A percentile compares a stretch with the other conserved stretches of the same genome.
These are phyloP conservation scores for Embidobia sp. DNA, from an alignment of 2,888 invertebrate genomes.

Conservation along the genomic window DNA sequence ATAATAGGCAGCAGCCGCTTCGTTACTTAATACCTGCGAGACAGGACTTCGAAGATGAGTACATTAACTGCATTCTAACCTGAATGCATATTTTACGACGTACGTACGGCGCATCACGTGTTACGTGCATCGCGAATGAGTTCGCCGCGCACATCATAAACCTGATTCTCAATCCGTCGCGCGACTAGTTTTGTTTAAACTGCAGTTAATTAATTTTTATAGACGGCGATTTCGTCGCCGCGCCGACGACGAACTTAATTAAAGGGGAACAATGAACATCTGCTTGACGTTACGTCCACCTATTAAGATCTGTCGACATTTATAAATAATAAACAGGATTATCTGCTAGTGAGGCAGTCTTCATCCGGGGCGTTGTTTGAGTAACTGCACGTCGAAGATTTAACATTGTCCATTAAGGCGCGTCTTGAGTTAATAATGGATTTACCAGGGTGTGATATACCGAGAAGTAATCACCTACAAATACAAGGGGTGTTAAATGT, in stretches of 20 bases:
- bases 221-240: slow-evolving; percentile 30
- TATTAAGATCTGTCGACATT: slow-evolving; percentile 33
- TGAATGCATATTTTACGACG: slow-evolving; percentile 69
- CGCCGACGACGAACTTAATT: slow-evolving; percentile 37
- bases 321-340: slow-evolving; percentile 31
- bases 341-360: slow-evolving; percentile 8
- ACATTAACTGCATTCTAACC: slow-evolving; percentile 69
- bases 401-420: background rate
- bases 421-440: too few relatives aligned
- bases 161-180: slow-evolving; percentile 37
- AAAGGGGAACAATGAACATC: slow-evolving; percentile 27
- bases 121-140: slow-evolving; percentile 51
- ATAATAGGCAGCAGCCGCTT: slow-evolving; percentile 67
- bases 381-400: background rate
- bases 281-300: background rate
- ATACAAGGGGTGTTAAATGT: too few relatives aligned
- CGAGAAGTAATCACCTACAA: too few relatives aligned
- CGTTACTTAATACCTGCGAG: slow-evolving; percentile 70
- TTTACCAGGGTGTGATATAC: too few relatives aligned
- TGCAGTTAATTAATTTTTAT: slow-evolving; percentile 57
- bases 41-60: slow-evolving; percentile 70
- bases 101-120: slow-evolving; percentile 52
- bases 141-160: slow-evolving; percentile 38
- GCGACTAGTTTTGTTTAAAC: slow-evolving; percentile 49
- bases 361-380: background rate